These are phyloP conservation scores for Stratiomys singularior DNA, from an alignment of 2,888 invertebrate genomes.

Conservation along the genomic window DNA sequence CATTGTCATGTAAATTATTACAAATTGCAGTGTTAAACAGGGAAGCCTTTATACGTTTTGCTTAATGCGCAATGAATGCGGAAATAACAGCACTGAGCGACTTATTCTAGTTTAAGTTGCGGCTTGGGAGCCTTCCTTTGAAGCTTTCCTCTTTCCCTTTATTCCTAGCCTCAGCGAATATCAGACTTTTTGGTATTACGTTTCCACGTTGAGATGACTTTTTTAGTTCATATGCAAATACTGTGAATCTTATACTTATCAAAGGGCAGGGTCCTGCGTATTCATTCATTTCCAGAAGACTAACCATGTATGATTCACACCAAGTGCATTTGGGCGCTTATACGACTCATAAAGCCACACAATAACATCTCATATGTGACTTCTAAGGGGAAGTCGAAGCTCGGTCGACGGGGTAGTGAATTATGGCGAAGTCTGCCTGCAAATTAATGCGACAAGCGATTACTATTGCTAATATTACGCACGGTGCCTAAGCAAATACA, in stretches of 20 bases:
- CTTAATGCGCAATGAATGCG: background rate
- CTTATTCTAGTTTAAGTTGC: background rate
- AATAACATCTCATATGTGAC: background rate
- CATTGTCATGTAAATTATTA: slow-evolving; percentile 22
- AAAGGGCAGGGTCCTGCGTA: too few species aligned
- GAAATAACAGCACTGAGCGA: background rate
- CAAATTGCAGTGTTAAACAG: background rate
- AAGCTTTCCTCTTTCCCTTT: background rate
- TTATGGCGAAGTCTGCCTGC: background rate
- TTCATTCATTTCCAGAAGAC: too few species aligned
- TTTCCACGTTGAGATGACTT: too few species aligned
- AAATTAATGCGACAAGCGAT: background rate
- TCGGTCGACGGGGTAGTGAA: background rate
- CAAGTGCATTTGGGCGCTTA: background rate
- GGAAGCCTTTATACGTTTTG: background rate
- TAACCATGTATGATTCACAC: too few species aligned
- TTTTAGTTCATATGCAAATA: too few species aligned
- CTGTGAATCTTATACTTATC: too few species aligned
- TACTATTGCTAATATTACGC: background rate
- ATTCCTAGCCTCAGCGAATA: too few species aligned
- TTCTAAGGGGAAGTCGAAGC: background rate
- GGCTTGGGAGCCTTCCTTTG: background rate
- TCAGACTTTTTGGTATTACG: too few species aligned
- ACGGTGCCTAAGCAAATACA: background rate
- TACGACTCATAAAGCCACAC: background rate